Evolutionary conservation across 1,140 invertebrate species (phyloP), one percentile per base, ranked within the genome.

Genomic region (Drosophila fuyamai): DNA sequence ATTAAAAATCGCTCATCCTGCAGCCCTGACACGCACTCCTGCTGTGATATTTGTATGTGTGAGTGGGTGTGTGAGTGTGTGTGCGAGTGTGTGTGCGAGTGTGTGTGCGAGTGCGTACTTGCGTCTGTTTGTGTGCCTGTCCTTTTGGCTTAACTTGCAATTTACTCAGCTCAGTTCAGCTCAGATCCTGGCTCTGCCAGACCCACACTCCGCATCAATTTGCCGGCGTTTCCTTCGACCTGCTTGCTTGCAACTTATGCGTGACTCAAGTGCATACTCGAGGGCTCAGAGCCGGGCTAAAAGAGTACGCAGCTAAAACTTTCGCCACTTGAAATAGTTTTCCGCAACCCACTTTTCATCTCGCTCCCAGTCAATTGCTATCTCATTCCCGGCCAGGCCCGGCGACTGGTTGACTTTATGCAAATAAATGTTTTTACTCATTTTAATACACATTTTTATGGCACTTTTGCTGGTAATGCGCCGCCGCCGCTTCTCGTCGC

Each of bases 371-470:
- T 72, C 81, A 70, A 82, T 71, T 63, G 80, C 79, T 78, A 60
- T 78, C 70, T 55, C 76, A 79, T 70, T 76, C 70, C 40, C 12
- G 4, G 16, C 13, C 41, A 5, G 16, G 16, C 10, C 46, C 12
- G 12, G 12, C 29, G 41, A 14, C 47, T 77, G 68, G 65, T 76
- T 82, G 80, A 84, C 81, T 89, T 84, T 84, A 88, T 88, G 84
- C 85, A 89, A 88, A 88, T 83, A 88, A 88, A 86, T 86, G 83
- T 88, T 88, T 89, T 89, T 89, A 88, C 81, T 89, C 84, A 88
- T 88, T 88, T 88, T 90, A 88, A 88, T 89, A 88, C 85, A 89
- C 77, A 88, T 89, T 88, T 89, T 89, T 84, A 88, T 88, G 84
- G 81, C 84, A 89, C 73, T 89, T 76, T 88, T 74, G 76, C 76